These are phyloP conservation scores for Cirrhinus mrigala DNA, from an alignment of 2,797 vertebrate genomes.

Conservation along the genomic window DNA sequence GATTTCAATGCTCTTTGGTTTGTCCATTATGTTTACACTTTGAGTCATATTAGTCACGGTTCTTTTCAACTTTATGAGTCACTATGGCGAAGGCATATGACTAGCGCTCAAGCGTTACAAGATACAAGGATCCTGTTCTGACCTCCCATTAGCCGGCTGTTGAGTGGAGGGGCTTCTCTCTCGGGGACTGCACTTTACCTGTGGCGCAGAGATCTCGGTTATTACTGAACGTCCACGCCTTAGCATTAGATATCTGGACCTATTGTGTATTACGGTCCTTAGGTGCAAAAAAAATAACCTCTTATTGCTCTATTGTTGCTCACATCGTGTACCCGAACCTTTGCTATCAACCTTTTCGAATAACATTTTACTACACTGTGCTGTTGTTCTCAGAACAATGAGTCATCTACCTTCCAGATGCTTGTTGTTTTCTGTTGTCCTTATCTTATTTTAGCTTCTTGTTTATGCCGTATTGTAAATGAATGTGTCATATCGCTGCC, in stretches of 20 bases:
- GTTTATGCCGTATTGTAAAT: slow-evolving; percentile 3
- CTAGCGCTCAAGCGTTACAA: background rate
- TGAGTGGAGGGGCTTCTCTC: background rate
- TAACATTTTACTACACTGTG: background rate
- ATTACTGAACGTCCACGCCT: background rate
- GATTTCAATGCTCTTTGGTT: slow-evolving; percentile 41
- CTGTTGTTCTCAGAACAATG: slow-evolving; percentile 30
- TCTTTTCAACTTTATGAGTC: slow-evolving; percentile 39
- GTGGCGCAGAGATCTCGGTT: background rate
- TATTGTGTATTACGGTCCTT: slow-evolving; percentile 3
- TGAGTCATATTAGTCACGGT: slow-evolving; percentile 34
- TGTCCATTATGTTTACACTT: slow-evolving; percentile 45
- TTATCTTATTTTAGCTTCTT: slow-evolving; percentile 34
- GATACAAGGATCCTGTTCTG: slow-evolving; percentile 18
- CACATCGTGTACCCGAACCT: background rate
- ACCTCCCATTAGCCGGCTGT: slow-evolving; percentile 4
- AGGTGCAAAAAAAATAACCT: background rate
- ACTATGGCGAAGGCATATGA: slow-evolving; percentile 19
- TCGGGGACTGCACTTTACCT: background rate
- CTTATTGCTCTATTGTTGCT: background rate
- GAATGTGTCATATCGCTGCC: slow-evolving; percentile 24
- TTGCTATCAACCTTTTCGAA: background rate
- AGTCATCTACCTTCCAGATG: slow-evolving; percentile 29
- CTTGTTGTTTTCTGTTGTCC: slow-evolving; percentile 19
- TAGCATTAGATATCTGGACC: background rate